Percentiles rank a stretch among this genome's conserved stretches.
Conservation (phyloP, 2,113 vertebrate genomes). For the Anseranas semipalmata region DNA sequence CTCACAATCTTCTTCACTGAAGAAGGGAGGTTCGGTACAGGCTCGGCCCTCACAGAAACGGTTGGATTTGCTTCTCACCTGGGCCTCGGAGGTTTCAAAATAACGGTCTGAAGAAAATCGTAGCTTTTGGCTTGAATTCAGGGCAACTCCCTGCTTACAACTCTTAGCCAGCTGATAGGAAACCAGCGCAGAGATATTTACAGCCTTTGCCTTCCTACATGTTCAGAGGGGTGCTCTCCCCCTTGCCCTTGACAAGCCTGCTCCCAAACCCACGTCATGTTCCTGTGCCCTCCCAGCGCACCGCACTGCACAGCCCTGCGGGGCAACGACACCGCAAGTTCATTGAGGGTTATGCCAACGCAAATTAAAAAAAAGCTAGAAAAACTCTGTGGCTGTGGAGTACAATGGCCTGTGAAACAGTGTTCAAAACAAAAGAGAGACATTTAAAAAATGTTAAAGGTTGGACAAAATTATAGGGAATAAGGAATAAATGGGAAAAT, state of each 20-base stretch:
- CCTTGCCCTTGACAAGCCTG: neutral
- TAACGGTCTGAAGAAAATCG: neutral
- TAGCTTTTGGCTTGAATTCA: neutral
- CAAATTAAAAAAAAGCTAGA: neutral
- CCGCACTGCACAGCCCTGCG: neutral
- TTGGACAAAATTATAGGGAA: neutral
- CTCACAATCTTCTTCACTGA: neutral
- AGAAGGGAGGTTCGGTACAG: neutral
- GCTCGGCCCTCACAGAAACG: neutral
- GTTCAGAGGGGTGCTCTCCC: too few species aligned
- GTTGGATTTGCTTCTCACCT: neutral
- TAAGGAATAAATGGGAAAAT: neutral
- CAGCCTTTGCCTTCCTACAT: neutral
- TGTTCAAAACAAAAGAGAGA: neutral
- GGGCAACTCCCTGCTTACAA: neutral
- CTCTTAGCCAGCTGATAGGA: neutral
- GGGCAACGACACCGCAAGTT: neutral
- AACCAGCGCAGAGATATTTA: neutral
- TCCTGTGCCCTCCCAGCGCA: neutral
- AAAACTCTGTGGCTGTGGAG: neutral
- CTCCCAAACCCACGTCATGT: too few species aligned
- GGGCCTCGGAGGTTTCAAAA: neutral
- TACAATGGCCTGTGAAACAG: neutral
- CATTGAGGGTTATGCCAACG: neutral
- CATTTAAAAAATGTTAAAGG: neutral